These are phyloP conservation scores for Xestia rhomboidea DNA, from an alignment of 2,888 invertebrate genomes.

Conservation along the genomic window DNA sequence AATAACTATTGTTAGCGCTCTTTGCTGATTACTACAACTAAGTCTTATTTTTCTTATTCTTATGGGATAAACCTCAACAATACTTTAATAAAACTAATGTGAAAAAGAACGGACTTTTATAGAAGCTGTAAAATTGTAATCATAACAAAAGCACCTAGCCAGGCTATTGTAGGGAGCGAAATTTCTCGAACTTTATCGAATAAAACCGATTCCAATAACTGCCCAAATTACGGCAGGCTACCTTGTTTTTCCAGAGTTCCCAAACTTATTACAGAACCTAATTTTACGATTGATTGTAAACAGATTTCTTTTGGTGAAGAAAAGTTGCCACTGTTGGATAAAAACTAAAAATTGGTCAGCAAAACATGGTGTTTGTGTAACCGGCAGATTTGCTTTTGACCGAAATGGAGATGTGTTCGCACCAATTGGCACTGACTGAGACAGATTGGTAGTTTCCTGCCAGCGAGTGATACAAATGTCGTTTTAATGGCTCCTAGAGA, in stretches of 20 bases:
- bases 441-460: conserved; percentile 85
- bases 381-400: conserved; percentile 49
- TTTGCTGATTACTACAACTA: conserved; percentile 34
- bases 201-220: conserved; percentile 53
- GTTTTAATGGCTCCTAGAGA: conserved; percentile 79
- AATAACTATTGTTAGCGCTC: conserved; percentile 23
- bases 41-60: conserved; percentile 12
- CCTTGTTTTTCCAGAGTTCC: conserved; percentile 50
- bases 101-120: conserved; percentile 7
- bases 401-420: conserved; percentile 73
- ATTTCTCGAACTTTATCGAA: conserved; percentile 42
- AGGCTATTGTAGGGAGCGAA: conserved; percentile 26
- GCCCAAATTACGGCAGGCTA: conserved; percentile 42
- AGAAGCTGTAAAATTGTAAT: conserved; percentile 25
- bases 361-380: conserved; percentile 39
- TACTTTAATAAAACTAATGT: conserved; percentile 14
- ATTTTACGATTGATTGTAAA: conserved; percentile 51
- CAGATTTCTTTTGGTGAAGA: conserved; percentile 12
- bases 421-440: conserved; percentile 82
- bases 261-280: conserved; percentile 35
- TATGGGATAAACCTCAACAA: conserved; percentile 9
- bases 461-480: conserved; percentile 83
- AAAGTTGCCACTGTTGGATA: not conserved
- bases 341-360: conserved; percentile 8
- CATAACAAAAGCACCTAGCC: conserved; percentile 38